phyloP scores from a whole-genome alignment of 2,888 invertebrate species.

The Marronus borbonicus region DNA sequence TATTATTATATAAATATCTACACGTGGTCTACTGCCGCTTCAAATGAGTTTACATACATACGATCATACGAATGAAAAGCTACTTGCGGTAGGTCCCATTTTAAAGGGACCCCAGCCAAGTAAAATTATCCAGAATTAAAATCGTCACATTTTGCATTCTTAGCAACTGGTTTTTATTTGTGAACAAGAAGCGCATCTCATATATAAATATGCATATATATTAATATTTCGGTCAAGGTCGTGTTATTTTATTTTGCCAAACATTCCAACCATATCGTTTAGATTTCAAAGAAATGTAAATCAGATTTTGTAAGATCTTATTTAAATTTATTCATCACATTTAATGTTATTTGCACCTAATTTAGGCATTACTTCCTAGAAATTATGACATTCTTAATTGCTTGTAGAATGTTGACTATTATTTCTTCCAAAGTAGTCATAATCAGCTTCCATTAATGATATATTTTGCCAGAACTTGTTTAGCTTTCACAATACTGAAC shows the following conservation, averaged over 20 bases:
- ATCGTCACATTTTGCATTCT: neutral
- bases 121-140: neutral
- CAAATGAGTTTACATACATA: neutral
- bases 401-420: slow-evolving; percentile 5
- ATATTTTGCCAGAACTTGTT: neutral
- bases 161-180: neutral
- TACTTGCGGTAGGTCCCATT: neutral
- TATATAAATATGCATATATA: slow-evolving; percentile 1
- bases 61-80: neutral
- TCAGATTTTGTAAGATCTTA: neutral
- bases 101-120: neutral
- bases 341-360: neutral
- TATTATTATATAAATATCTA: neutral
- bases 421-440: slow-evolving; percentile 10
- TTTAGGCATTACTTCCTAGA: neutral
- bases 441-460: slow-evolving; percentile 2
- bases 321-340: neutral
- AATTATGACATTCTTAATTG: too few species aligned
- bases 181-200: neutral
- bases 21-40: neutral
- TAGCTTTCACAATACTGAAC: neutral
- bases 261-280: neutral
- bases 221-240: neutral
- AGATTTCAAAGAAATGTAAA: neutral
- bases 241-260: neutral